phyloP scores from a whole-genome alignment of 2,888 invertebrate genomes.

The Chamaedrilus cognettii region DNA sequence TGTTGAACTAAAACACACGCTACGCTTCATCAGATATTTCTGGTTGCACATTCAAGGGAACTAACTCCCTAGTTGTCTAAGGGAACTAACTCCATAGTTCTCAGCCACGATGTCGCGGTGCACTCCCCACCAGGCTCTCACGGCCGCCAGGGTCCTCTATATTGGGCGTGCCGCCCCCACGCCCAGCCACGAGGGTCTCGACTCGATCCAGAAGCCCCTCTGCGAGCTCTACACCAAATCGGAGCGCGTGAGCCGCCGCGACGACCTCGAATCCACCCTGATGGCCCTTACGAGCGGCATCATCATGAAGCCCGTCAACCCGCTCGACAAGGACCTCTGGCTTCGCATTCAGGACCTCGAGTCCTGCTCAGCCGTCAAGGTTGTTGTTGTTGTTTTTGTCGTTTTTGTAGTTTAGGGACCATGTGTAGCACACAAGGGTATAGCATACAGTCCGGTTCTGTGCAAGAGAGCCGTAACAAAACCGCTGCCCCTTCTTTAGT shows the following conservation, averaged over 20 bases:
- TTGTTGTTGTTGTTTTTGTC: no score
- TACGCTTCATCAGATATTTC: no score
- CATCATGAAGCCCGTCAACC: conserved; percentile 18
- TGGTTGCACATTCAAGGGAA: no score
- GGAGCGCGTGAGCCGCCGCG: background rate
- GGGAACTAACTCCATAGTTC: background rate
- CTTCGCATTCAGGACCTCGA: conserved; percentile 22
- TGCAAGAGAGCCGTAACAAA: no score
- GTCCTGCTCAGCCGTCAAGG: conserved; percentile 22
- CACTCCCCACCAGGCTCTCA: conserved; percentile 7
- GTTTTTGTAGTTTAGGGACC: no score
- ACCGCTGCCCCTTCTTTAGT: no score
- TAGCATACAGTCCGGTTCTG: no score
- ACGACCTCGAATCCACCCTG: conserved; percentile 12
- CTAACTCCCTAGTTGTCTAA: no score
- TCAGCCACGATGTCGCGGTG: background rate
- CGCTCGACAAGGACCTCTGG: conserved; percentile 22
- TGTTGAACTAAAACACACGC: no score
- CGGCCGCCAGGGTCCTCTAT: conserved; percentile 13
- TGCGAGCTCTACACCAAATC: conserved; percentile 16
- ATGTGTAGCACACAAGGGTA: no score
- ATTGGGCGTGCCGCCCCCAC: conserved; percentile 24
- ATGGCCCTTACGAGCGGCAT: conserved; percentile 20
- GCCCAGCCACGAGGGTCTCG: conserved; percentile 14
- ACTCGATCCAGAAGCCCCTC: conserved; percentile 26